Conservation (phyloP, 2,113 vertebrate species). For the Todiramphus saurophagus region DNA sequence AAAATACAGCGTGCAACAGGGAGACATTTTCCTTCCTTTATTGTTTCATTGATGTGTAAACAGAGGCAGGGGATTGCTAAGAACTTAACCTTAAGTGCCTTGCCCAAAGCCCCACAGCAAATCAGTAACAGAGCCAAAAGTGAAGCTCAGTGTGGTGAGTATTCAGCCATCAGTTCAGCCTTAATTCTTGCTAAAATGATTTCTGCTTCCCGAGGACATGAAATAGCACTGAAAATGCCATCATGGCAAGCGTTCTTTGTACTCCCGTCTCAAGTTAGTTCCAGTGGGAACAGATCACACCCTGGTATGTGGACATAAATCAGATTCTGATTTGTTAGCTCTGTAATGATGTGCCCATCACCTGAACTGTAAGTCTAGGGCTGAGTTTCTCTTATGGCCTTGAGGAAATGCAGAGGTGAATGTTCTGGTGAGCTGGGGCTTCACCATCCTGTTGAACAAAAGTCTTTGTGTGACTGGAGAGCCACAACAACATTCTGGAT, state of each 20-base stretch:
- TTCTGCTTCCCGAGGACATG: neutral
- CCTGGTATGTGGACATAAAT: fast-evolving
- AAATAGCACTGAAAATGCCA: neutral
- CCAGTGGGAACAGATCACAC: neutral
- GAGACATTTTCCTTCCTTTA: neutral
- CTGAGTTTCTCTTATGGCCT: neutral
- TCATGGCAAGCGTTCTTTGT: neutral
- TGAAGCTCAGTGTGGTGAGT: neutral
- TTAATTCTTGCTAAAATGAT: neutral
- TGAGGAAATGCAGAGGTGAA: neutral
- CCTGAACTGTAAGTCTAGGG: neutral
- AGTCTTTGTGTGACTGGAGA: neutral
- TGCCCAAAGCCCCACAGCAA: neutral
- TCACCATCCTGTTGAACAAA: neutral
- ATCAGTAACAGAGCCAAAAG: neutral
- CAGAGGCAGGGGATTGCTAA: neutral
- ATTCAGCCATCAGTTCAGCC: neutral
- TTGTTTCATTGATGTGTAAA: neutral
- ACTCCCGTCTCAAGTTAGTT: neutral
- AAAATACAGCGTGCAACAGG: neutral
- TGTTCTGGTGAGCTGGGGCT: neutral
- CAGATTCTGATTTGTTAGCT: neutral
- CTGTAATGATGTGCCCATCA: neutral
- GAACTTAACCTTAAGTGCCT: neutral
- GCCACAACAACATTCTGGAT: neutral